These are phyloP conservation scores for Manacus vitellinus DNA, from an alignment of 2,113 vertebrate species.

Conservation along the genomic window DNA sequence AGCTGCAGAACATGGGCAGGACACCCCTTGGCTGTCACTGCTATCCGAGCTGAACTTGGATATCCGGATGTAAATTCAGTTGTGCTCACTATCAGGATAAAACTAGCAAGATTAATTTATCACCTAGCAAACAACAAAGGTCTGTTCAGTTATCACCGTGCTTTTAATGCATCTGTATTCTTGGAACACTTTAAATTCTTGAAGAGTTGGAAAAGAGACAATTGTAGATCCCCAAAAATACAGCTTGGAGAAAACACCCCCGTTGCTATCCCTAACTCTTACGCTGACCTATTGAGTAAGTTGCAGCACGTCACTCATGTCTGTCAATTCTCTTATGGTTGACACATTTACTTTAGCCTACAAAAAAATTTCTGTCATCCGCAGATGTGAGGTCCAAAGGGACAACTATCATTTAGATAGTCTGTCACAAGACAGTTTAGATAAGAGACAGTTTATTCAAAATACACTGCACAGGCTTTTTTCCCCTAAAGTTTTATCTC, in stretches of 20 bases:
- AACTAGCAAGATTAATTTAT: background rate
- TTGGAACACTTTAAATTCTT: background rate
- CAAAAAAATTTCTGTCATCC: background rate
- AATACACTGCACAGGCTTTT: background rate
- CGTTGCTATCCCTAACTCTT: background rate
- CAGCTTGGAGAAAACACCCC: background rate
- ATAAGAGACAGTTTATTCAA: background rate
- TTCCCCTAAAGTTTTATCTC: background rate
- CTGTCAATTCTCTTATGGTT: background rate
- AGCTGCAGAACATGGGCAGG: background rate
- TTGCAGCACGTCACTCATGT: background rate
- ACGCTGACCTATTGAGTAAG: background rate
- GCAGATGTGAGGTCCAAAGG: background rate
- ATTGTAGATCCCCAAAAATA: background rate
- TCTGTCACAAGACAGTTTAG: background rate
- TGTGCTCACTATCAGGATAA: background rate
- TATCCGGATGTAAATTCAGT: background rate
- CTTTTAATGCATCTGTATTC: background rate
- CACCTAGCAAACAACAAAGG: background rate
- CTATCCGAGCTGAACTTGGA: background rate
- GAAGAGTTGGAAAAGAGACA: background rate
- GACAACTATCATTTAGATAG: background rate
- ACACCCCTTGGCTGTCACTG: background rate
- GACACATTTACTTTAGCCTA: background rate
- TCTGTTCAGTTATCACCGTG: background rate